Base-by-base conservation (phyloP, 2,888 invertebrate species). In the Anthophora plumipes region DNA sequence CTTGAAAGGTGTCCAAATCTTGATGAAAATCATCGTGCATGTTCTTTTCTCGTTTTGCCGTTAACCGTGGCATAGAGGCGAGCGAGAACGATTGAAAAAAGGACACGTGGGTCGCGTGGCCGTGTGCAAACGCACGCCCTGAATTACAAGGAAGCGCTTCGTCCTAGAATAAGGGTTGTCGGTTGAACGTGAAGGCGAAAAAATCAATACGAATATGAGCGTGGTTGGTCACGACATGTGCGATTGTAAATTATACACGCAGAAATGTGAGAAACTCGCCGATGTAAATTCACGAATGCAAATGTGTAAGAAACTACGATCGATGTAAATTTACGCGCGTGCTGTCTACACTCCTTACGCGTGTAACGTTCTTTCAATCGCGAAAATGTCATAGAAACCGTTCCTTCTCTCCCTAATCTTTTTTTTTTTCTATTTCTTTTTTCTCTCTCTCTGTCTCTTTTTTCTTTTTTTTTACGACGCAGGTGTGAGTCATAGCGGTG, bases 131-230 rank as follows among this genome's bases (percentile, higher is more conserved):
- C 31, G 46, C 39, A 54, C 61, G 37, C 57, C 37, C 25, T 68
- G 8, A 69, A 77, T 68, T 59, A 46, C 68, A n/a, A 50, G 57
- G 25, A 68, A 39, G 25, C 7, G 59, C 43, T 66, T n/a, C 70
- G 39, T 46, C 11, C 25, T 31, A 31, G 52, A 46, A 14, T 1
- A 14, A 59, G 50, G 54, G 68, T 54, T 31, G 70, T 41, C 31
- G 50, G 14, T 25, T 31, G 60, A 66, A 61, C 20, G 43, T n/a
- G 41, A 63, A 48, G 37, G 25, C 14, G 11, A 11, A 77, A 78
- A 82, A 85, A 88, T 88, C 87, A 83, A 88, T 88, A 88, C 46
- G 72, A 64, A 84, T 85, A 78, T 80, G 81, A 83, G 79, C 78
- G 66, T 63, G 73, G 77, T 68, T 59, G 77, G 75, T 70, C 77